Base-by-base conservation (phyloP, 2,113 vertebrate species). In the Pholis gunnellus region DNA sequence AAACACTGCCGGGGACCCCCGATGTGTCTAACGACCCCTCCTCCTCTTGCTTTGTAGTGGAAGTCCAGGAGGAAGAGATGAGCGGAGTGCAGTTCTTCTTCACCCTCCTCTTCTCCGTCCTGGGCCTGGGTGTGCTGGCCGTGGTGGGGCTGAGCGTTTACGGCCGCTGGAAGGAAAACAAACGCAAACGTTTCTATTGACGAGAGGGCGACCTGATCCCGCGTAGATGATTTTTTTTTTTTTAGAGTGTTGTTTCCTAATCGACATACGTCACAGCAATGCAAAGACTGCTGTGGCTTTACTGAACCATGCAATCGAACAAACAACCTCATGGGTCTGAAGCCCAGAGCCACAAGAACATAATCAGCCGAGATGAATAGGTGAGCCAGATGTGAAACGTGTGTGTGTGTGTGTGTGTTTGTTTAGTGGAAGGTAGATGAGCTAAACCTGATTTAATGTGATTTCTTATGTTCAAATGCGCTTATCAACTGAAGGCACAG, bases 131-230 rank as follows among this genome's bases (percentile, higher is more conserved):
- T 0, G 96, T 98, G 7, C 94, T 97, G 82, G 92, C 93, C 0
- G 96, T 97, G 75, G 96, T 97, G 0, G 95, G 94, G 0, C 82
- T 98, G 79, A 93, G 97, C 0, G 13, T 97, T 66, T 98, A 97
- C 86, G 95, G 95, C 85, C 97, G 97, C 85, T 98, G 97, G 97
- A 98, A 97, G 89, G 96, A 98, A 60, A 96, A 97, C 93, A 97
- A 95, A 86, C 95, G 97, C 75, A 99, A 99, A 18, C 97, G 96
- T n/a, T 99, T 99, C 94, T 99, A 99, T 66, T 99, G 96, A 99
- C 54, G 27, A 52, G n/a, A 61, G 42, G n/a, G 6, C 50, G 1
- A 11, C 2, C 0, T 5, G 56, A 18, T 18, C 34, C 5, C 34
- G 34, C 3, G 6, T 6, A 34, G 34, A 34, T 34, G 34, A 34